Base-by-base conservation (phyloP, 2,113 vertebrate species). In the Urocynchramus pylzowi region DNA sequence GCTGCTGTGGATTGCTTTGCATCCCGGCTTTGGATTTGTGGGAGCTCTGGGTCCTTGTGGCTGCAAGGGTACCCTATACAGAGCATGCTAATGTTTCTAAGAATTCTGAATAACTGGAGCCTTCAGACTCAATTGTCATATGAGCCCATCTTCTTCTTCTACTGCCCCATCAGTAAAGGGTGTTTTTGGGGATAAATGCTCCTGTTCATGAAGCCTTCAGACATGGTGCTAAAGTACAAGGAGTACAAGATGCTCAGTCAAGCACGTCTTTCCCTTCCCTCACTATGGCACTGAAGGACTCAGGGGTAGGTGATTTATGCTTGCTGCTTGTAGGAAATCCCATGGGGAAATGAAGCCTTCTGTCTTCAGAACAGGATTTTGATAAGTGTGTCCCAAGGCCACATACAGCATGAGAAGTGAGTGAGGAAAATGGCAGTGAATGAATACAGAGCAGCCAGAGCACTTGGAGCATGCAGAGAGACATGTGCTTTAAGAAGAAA, bases 181-280 rank as follows among this genome's bases (percentile, higher is more conserved):
- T 1, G 0, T 27, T 89, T 84, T 31, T 0, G 5, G n/a, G 31
- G 9, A 44, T 68, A 71, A 47, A 21, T 2, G 0, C 26, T 93
- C 24, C 16, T 81, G 27, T 30, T 45, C 1, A 2, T 52, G 80
- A 69, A 56, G 23, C 27, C n/a, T 86, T 76, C 68, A 50, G 52
- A 42, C 20, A 39, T 0, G 0, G 3, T 37, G 35, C 49, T 77
- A 50, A 47, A 73, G 49, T 19, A 60, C 11, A 68, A 59, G 53
- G 26, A 54, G 20, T 50, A 28, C 23, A 54, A 13, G 24, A 56
- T 30, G 20, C 17, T 52, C 26, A 42, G 7, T 41, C 56, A 80
- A 33, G 9, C 2, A 0, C 2, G 0, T 33, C 41, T 61, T 87
- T 23, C 24, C 31, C 20, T 77, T 73, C 77, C 42, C 31, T 86